A percentile compares a stretch with the other conserved stretches of the same genome.
Evolutionary conservation across 2,113 vertebrate genomes (phyloP).

Genomic region (Macroglossus sobrinus): DNA sequence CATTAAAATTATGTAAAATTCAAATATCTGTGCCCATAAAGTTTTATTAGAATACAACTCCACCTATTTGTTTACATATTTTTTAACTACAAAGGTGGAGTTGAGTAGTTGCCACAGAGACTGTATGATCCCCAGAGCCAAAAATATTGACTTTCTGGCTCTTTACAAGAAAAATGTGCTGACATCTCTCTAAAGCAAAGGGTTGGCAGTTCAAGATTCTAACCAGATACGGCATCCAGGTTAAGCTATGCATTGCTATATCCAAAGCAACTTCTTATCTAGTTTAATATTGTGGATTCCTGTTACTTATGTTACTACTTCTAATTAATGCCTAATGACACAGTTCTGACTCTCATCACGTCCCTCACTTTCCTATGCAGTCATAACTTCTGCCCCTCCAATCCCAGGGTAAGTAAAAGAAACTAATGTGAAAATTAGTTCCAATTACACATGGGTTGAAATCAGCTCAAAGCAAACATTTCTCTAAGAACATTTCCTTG

Average conservation of each 20-base stretch:
- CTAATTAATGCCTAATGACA: not conserved
- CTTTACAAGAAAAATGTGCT: not conserved
- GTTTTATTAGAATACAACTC: not conserved
- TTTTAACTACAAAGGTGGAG: not conserved
- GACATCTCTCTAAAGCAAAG: not conserved
- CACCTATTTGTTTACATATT: not conserved
- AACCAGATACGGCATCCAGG: not conserved
- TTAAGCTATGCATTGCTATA: not conserved
- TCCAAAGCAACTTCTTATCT: too few species aligned
- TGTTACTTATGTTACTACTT: not conserved
- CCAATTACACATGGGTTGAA: not conserved
- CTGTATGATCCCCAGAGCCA: not conserved
- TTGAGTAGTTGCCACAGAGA: not conserved
- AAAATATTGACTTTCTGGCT: not conserved
- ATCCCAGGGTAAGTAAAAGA: not conserved
- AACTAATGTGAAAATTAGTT: not conserved
- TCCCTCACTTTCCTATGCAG: not conserved
- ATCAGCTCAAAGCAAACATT: not conserved
- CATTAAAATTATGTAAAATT: not conserved
- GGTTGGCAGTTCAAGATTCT: not conserved
- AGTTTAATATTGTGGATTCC: not conserved
- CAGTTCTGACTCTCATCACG: not conserved
- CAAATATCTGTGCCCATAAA: not conserved
- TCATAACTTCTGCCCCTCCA: not conserved
- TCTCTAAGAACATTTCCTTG: not conserved